Percentiles rank a stretch among this genome's conserved stretches.
Conservation (phyloP, 2,113 vertebrate species). For the Chrysochloris asiatica region DNA sequence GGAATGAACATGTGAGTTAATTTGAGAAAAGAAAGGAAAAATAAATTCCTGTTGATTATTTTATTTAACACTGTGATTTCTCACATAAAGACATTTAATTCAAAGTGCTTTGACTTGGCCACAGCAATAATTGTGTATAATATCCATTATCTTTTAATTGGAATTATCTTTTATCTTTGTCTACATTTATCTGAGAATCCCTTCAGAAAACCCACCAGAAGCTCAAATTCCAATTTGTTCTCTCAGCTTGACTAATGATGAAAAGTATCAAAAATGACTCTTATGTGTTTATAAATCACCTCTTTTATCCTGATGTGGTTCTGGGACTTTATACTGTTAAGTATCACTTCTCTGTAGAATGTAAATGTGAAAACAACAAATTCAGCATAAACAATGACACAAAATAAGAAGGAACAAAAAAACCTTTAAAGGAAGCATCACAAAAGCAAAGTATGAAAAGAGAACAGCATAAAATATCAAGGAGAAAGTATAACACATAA, state of each 20-base stretch:
- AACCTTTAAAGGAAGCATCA: conserved; percentile 50
- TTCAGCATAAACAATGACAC: conserved; percentile 63
- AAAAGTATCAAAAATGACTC: conserved; percentile 78
- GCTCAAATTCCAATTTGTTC: conserved; percentile 81
- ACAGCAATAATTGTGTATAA: conserved; percentile 61
- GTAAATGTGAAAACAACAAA: conserved; percentile 72
- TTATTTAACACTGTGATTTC: conserved; percentile 65
- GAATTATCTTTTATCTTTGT: conserved; percentile 78
- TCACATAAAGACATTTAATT: conserved; percentile 72
- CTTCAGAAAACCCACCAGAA: conserved; percentile 75
- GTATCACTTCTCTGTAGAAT: conserved; percentile 72
- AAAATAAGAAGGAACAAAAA: conserved; percentile 49
- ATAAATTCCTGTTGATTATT: conserved; percentile 75
- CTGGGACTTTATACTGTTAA: conserved; percentile 73
- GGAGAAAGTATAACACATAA: conserved; percentile 26
- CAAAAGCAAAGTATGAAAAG: conserved; percentile 30
- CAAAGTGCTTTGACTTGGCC: conserved; percentile 72
- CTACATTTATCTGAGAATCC: conserved; percentile 77
- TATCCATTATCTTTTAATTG: conserved; percentile 79
- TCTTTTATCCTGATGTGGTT: conserved; percentile 75
- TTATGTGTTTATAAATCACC: conserved; percentile 81
- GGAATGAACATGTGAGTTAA: conserved; percentile 17
- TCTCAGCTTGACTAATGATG: conserved; percentile 84
- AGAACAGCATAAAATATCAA: conserved; percentile 32
- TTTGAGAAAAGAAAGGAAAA: conserved; percentile 60